Evolutionary conservation across 1,140 invertebrate species (phyloP).

Genomic region (Periplaneta americana): DNA sequence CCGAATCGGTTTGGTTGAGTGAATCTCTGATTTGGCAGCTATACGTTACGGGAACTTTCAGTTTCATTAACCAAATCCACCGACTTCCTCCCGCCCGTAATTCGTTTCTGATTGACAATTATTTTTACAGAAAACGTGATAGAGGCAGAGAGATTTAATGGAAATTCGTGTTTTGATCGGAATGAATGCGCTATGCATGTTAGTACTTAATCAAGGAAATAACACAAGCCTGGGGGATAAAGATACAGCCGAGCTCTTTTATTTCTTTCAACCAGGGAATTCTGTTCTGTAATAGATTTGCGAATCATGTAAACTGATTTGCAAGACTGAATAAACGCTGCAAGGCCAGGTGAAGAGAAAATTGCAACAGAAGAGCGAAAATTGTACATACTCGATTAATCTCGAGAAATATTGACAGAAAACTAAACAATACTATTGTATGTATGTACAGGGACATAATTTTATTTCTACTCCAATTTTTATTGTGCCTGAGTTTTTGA

Average conservation of each 20-base stretch:
- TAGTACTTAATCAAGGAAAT: not conserved
- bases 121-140: not conserved
- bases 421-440: no score
- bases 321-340: not conserved
- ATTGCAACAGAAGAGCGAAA: no score
- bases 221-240: not conserved
- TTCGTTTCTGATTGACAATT: not conserved
- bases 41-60: not conserved
- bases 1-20: not conserved
- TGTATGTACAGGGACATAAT: no score
- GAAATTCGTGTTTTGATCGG: not conserved
- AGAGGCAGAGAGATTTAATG: not conserved
- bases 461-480: no score
- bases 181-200: not conserved
- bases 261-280: not conserved
- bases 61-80: not conserved
- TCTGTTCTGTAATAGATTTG: not conserved
- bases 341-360: no score
- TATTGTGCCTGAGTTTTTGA: no score
- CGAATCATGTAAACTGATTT: not conserved
- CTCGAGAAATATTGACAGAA: no score
- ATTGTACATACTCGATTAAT: no score
- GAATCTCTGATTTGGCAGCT: not conserved
- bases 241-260: not conserved
- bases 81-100: not conserved